A percentile compares a stretch with the other conserved stretches of the same genome.
phyloP scores from a whole-genome alignment of 2,797 vertebrate genomes.

The Tapirus indicus region DNA sequence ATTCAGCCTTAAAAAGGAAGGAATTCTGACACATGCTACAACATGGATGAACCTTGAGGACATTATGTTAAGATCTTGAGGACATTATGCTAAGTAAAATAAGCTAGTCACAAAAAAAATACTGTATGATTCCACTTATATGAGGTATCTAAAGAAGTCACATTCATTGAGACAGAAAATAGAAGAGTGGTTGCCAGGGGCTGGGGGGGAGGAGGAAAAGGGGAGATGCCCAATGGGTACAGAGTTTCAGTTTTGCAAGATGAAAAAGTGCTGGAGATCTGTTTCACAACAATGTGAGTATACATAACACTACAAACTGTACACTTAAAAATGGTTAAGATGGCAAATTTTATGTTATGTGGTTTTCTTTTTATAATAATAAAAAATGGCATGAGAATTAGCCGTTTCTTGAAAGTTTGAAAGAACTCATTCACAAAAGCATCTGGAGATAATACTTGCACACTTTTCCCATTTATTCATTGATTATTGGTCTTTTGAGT shows the following conservation, averaged over 20 bases:
- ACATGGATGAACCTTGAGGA: not conserved
- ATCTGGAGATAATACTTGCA: not conserved
- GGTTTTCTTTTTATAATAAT: not conserved
- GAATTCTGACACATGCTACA: not conserved
- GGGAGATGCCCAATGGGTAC: not conserved
- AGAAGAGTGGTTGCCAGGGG: not conserved
- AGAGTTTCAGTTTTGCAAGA: not conserved
- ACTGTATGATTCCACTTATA: not conserved
- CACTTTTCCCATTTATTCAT: not conserved
- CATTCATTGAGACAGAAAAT: not conserved
- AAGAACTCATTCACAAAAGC: conserved; percentile 12
- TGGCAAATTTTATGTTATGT: not conserved
- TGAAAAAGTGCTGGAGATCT: not conserved
- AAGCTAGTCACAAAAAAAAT: not conserved
- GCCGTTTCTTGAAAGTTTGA: not conserved
- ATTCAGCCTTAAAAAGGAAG: not conserved
- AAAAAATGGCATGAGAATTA: not conserved
- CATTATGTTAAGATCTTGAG: not conserved
- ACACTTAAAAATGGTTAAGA: not conserved
- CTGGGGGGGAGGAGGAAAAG: not conserved
- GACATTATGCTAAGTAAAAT: not conserved
- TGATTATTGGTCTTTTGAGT: not conserved
- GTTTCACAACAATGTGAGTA: conserved; percentile 3
- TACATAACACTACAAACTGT: not conserved
- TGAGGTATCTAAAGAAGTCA: conserved; percentile 16